A percentile compares a stretch with the other conserved stretches of the same genome.
Evolutionary conservation across 2,113 vertebrate species (phyloP).

Genomic region (Hyperopisus bebe): DNA sequence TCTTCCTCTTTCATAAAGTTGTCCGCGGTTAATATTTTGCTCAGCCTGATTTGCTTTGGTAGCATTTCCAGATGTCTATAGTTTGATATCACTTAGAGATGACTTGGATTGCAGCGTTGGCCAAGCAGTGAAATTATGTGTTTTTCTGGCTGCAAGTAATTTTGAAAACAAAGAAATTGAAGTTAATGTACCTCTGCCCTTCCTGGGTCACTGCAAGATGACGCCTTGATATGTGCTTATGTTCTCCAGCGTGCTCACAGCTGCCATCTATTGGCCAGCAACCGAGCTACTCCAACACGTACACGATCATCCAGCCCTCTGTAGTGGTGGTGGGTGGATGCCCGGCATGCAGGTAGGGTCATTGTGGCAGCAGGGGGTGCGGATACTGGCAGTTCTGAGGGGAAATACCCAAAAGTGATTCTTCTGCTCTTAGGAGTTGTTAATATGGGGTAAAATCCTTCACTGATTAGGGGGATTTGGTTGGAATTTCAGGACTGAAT

Average conservation of each 20-base stretch:
- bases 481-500: neutral
- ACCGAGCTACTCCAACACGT: constrained; percentile 61
- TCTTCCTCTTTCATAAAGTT: neutral
- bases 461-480: neutral
- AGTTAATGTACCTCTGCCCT: neutral
- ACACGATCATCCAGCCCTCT: constrained; percentile 83
- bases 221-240: neutral
- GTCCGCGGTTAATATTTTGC: neutral
- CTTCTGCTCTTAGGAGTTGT: neutral
- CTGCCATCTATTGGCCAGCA: constrained; percentile 58
- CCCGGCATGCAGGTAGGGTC: constrained; percentile 85
- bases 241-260: constrained; percentile 52
- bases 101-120: neutral
- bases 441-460: neutral
- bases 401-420: neutral
- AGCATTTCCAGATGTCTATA: neutral
- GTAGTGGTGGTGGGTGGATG: constrained; percentile 97
- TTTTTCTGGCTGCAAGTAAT: neutral
- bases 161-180: neutral
- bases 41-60: neutral
- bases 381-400: neutral
- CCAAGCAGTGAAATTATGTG: neutral
- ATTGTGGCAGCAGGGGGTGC: neutral
- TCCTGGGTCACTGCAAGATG: neutral
- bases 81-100: neutral